Evolutionary conservation across 2,888 invertebrate genomes (phyloP).

Genomic region (Eristalis arbustorum): DNA sequence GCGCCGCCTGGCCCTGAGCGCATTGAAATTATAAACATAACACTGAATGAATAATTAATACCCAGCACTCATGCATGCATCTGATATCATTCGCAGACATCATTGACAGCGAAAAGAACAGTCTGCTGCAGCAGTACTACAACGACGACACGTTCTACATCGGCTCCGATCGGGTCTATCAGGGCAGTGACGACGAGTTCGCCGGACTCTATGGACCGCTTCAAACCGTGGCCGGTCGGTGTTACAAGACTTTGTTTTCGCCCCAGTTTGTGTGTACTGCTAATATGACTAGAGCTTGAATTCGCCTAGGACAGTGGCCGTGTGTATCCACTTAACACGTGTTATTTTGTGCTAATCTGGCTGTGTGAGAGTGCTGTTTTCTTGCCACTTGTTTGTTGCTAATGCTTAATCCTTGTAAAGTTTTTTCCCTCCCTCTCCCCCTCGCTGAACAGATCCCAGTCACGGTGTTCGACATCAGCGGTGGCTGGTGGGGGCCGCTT

Average conservation of each 20-base stretch:
- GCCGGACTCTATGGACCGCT: constrained; percentile 79
- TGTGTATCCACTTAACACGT: constrained; percentile 44
- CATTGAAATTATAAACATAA: constrained; percentile 58
- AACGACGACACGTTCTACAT: constrained; percentile 79
- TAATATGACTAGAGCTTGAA: constrained; percentile 1
- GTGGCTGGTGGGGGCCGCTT: neutral
- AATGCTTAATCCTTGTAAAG: constrained; percentile 49
- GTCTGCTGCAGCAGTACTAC: constrained; percentile 78
- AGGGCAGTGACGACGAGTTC: constrained; percentile 79
- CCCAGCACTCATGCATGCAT: constrained; percentile 13
- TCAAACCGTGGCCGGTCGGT: constrained; percentile 79
- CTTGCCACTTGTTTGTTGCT: constrained; percentile 28
- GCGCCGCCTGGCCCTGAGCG: neutral
- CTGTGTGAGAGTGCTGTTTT: constrained; percentile 44
- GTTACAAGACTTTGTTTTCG: neutral
- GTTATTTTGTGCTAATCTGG: constrained; percentile 59
- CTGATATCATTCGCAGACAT: constrained; percentile 73
- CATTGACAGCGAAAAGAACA: constrained; percentile 77
- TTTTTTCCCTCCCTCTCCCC: neutral
- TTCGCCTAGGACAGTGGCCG: neutral
- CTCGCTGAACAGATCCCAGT: neutral
- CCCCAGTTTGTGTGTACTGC: constrained; percentile 4
- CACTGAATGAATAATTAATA: constrained; percentile 47
- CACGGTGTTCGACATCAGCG: neutral
- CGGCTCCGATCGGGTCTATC: constrained; percentile 79